These are phyloP conservation scores for Chaetodon auriga DNA, from an alignment of 2,113 vertebrate genomes.

Conservation along the genomic window DNA sequence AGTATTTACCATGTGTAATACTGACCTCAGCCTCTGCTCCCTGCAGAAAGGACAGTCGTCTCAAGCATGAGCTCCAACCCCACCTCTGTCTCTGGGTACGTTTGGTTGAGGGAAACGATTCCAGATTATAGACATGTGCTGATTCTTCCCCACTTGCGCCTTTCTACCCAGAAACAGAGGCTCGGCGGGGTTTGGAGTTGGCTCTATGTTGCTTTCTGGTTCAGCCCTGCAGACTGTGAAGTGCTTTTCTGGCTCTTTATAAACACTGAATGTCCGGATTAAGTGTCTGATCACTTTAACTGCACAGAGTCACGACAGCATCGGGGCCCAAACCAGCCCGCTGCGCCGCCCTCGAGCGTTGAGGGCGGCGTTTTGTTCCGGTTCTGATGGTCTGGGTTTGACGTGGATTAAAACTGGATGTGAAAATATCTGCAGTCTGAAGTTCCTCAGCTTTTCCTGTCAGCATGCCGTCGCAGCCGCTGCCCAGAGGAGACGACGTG, in stretches of 20 bases:
- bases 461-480: conserved; percentile 56
- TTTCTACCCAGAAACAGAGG: conserved; percentile 42
- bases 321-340: conserved; percentile 7
- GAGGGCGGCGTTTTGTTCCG: conserved; percentile 26
- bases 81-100: conserved; percentile 37
- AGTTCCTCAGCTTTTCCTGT: conserved; percentile 40
- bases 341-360: conserved; percentile 9
- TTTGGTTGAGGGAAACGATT: conserved; percentile 1
- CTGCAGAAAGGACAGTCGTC: conserved; percentile 33
- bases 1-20: conserved; percentile 72
- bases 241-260: conserved; percentile 54
- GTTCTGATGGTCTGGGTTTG: conserved; percentile 38
- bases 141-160: not conserved
- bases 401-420: conserved; percentile 47
- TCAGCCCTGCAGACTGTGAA: conserved; percentile 51
- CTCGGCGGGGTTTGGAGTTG: conserved; percentile 3
- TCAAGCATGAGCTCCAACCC: not conserved
- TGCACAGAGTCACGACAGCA: conserved; percentile 4
- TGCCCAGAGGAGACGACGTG: conserved; percentile 6
- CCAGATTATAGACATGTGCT: conserved; percentile 28
- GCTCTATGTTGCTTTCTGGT: conserved; percentile 8
- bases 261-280: conserved; percentile 59
- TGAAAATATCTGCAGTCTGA: conserved; percentile 32
- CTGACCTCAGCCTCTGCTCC: conserved; percentile 69
- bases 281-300: conserved; percentile 61